Base-by-base conservation (phyloP, 2,888 invertebrate genomes). In the Drosophila putrida region DNA sequence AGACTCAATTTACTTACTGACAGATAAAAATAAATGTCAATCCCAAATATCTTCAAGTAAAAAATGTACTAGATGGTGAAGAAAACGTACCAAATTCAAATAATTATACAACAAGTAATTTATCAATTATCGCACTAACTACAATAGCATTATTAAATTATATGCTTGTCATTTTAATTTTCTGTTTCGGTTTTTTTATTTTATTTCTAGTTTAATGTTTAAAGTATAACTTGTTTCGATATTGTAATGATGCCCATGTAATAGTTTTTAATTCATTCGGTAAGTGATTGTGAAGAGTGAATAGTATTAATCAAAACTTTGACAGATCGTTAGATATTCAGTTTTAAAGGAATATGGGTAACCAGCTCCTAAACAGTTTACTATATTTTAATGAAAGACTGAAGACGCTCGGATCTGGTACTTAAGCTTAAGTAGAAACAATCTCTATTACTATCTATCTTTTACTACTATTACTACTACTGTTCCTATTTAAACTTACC, bases 261-360 rank as follows among this genome's bases (percentile, higher is more conserved):
- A 55, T 44, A 35, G 44, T 55, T 35, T 50, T 54, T 27, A 55
- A 55, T 44, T 55, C 9, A 44, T 43, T 54, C n/a, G 54, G 54
- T 54, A 54, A 54, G 54, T 54, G 54, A 15, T 13, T 51, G 4
- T 9, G 9, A 33, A 38, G 11, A 13, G n/a, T 9, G 28, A 31
- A 20, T 20, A 4, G 4, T 31, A 28, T 2, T 15, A 8, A 15
- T 20, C 15, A 15, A 31, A 15, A 49, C 35, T 5, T 35, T n/a
- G 11, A 4, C 11, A 43, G 11, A 6, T n/a, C 20, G 39, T 8
- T 43, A 25, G n/a, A 27, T 6, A n/a, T n/a, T 43, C 1, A 4
- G 3, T 41, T 15, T 39, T 39, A 4, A 4, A 6, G 5, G 3
- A 9, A 5, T 20, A 11, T 20, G 6, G 10, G 20, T 11, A 4